A percentile compares a stretch with the other conserved stretches of the same genome.
These are phyloP conservation scores for Pseudorasbora parva DNA, from an alignment of 2,113 vertebrate species.

Conservation along the genomic window DNA sequence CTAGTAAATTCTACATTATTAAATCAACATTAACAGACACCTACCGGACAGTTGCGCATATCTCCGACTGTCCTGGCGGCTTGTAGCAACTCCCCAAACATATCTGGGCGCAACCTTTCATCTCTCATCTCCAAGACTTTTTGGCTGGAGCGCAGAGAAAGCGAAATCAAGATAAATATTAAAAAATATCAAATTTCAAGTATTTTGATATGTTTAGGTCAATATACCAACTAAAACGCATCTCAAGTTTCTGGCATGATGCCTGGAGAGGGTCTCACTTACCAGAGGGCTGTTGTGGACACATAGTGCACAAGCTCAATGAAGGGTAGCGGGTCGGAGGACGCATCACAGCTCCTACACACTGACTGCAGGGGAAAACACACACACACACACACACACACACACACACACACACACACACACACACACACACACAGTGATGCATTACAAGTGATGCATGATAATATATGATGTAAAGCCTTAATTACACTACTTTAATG, in stretches of 20 bases:
- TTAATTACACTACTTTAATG: conserved; percentile 3
- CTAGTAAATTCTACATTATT: neutral
- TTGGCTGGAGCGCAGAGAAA: conserved; percentile 77
- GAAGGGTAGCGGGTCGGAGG: conserved; percentile 95
- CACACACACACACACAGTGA: neutral
- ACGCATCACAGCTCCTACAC: conserved; percentile 94
- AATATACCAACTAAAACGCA: neutral
- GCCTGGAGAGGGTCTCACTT: conserved; percentile 63
- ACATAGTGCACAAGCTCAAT: conserved; percentile 97
- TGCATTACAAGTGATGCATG: neutral
- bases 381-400: neutral
- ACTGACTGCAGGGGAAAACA: conserved; percentile 81
- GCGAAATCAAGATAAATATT: neutral
- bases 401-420: neutral
- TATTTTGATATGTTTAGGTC: neutral
- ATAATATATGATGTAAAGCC: neutral
- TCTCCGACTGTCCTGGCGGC: conserved; percentile 91
- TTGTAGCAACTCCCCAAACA: conserved; percentile 92
- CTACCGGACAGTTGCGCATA: conserved; percentile 93
- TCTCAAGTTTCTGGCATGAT: neutral
- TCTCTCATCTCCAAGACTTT: conserved; percentile 85
- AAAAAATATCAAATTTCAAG: neutral
- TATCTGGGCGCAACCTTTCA: conserved; percentile 82
- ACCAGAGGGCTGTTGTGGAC: conserved; percentile 96
- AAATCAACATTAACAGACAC: conserved; percentile 59